Evolutionary conservation across 2,888 invertebrate species (phyloP).

Genomic region (Spisula solida): DNA sequence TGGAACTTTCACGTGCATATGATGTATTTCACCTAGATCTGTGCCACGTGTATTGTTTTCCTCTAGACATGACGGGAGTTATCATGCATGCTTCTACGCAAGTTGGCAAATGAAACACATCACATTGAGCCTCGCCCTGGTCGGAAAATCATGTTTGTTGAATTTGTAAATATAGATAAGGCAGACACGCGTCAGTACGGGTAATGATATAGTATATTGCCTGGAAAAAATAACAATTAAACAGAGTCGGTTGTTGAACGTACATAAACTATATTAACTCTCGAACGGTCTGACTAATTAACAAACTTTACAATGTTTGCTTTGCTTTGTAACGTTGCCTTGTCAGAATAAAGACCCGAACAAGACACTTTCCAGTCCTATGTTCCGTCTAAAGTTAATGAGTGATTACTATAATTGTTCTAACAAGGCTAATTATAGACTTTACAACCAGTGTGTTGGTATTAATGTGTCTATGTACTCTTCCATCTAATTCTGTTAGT

Average conservation of each 20-base stretch:
- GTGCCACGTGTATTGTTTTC: background rate
- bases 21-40: background rate
- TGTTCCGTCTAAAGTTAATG: background rate
- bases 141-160: slow-evolving; percentile 35
- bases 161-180: slow-evolving; percentile 52
- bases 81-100: background rate
- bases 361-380: background rate
- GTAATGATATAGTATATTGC: background rate
- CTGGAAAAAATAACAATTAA: slow-evolving; percentile 11
- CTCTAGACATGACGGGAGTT: background rate
- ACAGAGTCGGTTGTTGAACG: background rate
- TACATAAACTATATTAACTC: background rate
- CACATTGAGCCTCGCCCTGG: slow-evolving; percentile 27
- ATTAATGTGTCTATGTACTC: background rate
- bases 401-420: background rate
- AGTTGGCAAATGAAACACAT: slow-evolving; percentile 11
- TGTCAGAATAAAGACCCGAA: background rate
- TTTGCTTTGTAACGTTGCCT: background rate
- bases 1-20: background rate
- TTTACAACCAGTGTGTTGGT: background rate
- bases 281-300: background rate
- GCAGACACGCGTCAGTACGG: background rate
- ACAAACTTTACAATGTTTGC: background rate
- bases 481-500: background rate
- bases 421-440: background rate